Percentiles rank a stretch among this genome's conserved stretches.
Evolutionary conservation across 2,888 invertebrate genomes (phyloP).

Genomic region (Emmelina monodactyla): DNA sequence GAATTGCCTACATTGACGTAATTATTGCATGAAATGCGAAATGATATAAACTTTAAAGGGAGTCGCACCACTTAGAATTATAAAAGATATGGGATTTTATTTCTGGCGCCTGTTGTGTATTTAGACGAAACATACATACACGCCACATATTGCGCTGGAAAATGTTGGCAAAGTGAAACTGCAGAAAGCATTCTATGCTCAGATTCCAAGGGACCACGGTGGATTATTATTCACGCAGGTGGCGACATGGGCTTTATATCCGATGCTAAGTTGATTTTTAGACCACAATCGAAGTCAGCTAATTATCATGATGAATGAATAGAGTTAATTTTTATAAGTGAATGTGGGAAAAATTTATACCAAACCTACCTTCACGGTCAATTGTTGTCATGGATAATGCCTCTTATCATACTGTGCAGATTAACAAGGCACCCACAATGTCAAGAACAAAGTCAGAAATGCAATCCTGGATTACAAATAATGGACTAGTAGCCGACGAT

Average conservation of each 20-base stretch:
- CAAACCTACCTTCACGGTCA: constrained; percentile 9
- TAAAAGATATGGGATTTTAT: too few species aligned
- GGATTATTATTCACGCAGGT: constrained; percentile 10
- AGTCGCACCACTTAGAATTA: too few species aligned
- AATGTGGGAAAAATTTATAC: constrained; percentile 13
- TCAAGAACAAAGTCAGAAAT: constrained; percentile 3
- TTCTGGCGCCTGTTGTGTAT: constrained; percentile 13
- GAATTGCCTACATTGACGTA: too few species aligned
- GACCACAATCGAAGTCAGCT: constrained; percentile 8
- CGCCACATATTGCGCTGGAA: constrained; percentile 7
- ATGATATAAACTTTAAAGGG: too few species aligned
- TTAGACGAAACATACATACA: constrained; percentile 15
- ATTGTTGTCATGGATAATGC: constrained; percentile 12
- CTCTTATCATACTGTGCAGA: constrained; percentile 4
- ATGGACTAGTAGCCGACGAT: constrained; percentile 6
- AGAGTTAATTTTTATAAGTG: constrained; percentile 12
- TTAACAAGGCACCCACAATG: constrained; percentile 7
- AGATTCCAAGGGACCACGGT: constrained; percentile 4
- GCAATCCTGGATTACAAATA: constrained; percentile 4
- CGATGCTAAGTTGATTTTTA: constrained; percentile 11
- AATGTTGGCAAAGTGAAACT: constrained; percentile 10
- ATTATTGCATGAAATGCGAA: too few species aligned
- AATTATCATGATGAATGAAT: constrained; percentile 18
- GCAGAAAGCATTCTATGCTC: constrained; percentile 6
- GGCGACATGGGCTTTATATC: constrained; percentile 9